A percentile compares a stretch with the other conserved stretches of the same genome.
These are phyloP conservation scores for Lobophora halterata DNA, from an alignment of 2,888 invertebrate species.

Conservation along the genomic window DNA sequence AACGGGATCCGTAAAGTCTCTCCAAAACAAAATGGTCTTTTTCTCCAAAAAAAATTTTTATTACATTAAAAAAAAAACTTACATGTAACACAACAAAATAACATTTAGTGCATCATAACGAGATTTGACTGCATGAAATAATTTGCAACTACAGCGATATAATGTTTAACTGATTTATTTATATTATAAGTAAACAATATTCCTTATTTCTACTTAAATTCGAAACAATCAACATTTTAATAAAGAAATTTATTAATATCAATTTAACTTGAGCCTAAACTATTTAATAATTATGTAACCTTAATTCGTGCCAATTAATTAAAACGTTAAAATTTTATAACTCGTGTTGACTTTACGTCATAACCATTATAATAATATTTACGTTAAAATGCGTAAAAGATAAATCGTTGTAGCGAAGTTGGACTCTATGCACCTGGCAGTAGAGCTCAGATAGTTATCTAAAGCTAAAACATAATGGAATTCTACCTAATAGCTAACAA, in stretches of 20 bases:
- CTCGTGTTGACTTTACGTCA: constrained; percentile 40
- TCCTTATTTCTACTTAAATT: constrained; percentile 29
- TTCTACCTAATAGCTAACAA: constrained; percentile 55
- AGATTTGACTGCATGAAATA: constrained; percentile 83
- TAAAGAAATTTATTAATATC: constrained; percentile 40
- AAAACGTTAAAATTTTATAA: constrained; percentile 62
- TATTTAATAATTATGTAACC: constrained; percentile 42
- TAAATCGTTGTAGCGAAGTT: constrained; percentile 69
- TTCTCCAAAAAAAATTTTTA: constrained; percentile 46
- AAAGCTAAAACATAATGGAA: constrained; percentile 46
- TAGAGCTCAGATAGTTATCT: constrained; percentile 39
- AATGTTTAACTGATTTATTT: constrained; percentile 39
- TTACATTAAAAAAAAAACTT: constrained; percentile 26
- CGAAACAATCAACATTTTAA: constrained; percentile 42
- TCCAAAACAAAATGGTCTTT: constrained; percentile 55
- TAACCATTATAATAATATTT: constrained; percentile 38
- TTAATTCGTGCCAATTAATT: constrained; percentile 69
- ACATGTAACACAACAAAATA: constrained; percentile 24
- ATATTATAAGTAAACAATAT: constrained; percentile 25
- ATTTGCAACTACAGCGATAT: constrained; percentile 27
- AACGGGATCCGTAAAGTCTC: constrained; percentile 20
- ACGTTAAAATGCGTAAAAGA: constrained; percentile 63
- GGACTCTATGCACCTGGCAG: constrained; percentile 40
- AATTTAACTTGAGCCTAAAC: constrained; percentile 56
- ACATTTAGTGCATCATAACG: constrained; percentile 79